Evolutionary conservation across 2,888 invertebrate genomes (phyloP).

Genomic region (Phytoseiulus persimilis): DNA sequence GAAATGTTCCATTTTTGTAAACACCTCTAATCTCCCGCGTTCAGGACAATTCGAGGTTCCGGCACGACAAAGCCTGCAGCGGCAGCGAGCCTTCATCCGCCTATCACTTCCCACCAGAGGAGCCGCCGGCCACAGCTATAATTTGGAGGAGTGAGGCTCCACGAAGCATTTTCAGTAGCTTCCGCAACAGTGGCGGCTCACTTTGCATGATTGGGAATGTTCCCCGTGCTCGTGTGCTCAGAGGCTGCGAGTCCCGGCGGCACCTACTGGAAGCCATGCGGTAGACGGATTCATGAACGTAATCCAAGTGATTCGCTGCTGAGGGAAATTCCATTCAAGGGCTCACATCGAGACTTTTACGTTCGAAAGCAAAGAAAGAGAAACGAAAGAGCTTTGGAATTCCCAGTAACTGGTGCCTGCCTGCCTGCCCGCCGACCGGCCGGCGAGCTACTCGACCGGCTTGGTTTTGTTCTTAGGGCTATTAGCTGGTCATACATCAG

Average conservation of each 20-base stretch:
- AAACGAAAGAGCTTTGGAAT: neutral
- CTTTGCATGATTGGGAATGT: too few relatives aligned
- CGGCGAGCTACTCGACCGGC: neutral
- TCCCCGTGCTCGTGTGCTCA: too few relatives aligned
- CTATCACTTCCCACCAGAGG: neutral
- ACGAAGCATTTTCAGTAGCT: neutral
- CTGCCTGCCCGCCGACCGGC: neutral
- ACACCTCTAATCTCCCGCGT: neutral
- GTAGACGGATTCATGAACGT: neutral
- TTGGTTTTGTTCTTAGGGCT: neutral
- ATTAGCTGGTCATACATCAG: slow-evolving; percentile 5
- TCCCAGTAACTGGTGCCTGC: neutral
- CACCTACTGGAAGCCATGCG: too few relatives aligned
- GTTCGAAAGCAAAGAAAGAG: neutral
- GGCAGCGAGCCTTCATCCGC: neutral
- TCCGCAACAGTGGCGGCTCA: too few relatives aligned
- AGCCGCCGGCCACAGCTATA: neutral
- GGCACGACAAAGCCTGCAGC: neutral
- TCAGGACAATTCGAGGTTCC: neutral
- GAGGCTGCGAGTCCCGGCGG: too few relatives aligned
- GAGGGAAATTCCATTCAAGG: neutral
- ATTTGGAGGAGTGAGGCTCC: neutral
- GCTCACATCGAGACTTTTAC: neutral
- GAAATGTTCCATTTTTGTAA: neutral
- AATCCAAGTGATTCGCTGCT: neutral